Conservation (phyloP, 2,797 vertebrate species). For the Tamandua tetradactyla region DNA sequence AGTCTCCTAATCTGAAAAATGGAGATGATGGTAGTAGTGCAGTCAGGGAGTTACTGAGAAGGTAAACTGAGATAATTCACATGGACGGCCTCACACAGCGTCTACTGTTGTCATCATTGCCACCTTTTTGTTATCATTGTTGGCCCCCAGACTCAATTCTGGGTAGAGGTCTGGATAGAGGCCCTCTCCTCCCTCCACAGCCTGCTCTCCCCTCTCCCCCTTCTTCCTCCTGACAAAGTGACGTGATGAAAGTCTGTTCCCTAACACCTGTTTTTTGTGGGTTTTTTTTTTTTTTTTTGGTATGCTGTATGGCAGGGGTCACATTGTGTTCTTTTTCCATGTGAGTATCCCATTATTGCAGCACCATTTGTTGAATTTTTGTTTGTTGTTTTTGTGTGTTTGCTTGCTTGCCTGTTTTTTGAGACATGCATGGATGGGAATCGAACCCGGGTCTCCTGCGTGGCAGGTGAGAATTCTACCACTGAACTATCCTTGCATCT, state of each 20-base stretch:
- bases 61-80: background rate
- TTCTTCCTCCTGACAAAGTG: slow-evolving; percentile 30
- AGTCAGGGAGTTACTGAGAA: background rate
- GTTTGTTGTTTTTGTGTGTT: too few species aligned
- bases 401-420: too few species aligned
- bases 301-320: too few species aligned
- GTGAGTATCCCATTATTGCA: too few species aligned
- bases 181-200: background rate
- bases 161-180: background rate
- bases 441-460: too few species aligned
- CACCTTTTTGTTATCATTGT: background rate
- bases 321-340: too few species aligned
- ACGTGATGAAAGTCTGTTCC: slow-evolving; percentile 68
- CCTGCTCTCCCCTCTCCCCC: background rate
- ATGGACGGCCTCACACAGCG: background rate
- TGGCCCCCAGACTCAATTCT: background rate
- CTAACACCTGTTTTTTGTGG: slow-evolving; percentile 30
- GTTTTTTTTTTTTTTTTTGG: too few species aligned
- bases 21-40: background rate
- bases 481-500: too few species aligned
- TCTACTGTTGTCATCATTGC: background rate
- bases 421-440: too few species aligned
- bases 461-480: too few species aligned
- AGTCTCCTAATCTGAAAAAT: slow-evolving; percentile 9
- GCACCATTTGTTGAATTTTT: too few species aligned